Conservation (phyloP, 2,888 invertebrate genomes). For the Sarcophaga caerulescens region DNA sequence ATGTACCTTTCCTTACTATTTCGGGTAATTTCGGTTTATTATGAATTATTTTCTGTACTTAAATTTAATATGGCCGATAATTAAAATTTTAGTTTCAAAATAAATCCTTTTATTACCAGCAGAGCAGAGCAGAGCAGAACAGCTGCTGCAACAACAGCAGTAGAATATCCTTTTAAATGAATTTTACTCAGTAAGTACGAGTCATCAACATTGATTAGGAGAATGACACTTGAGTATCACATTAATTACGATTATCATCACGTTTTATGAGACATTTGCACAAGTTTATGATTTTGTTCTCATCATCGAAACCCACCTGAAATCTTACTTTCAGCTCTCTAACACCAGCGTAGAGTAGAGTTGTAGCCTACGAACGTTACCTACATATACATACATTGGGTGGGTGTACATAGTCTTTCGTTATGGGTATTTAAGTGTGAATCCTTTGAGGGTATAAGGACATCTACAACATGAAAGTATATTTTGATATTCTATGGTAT, state of each 20-base stretch:
- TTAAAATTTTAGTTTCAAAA: conserved; percentile 50
- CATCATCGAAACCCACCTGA: conserved; percentile 45
- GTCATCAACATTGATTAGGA: conserved; percentile 67
- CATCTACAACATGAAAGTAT: not conserved
- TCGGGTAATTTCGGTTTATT: not conserved
- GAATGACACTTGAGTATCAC: conserved; percentile 70
- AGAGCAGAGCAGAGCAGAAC: not conserved
- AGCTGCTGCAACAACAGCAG: not conserved
- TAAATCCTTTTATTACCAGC: conserved; percentile 48
- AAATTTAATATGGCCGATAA: conserved; percentile 28
- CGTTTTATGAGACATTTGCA: conserved; percentile 81
- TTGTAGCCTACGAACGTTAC: not conserved
- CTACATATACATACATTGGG: conserved; percentile 14
- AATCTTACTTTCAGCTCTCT: not conserved
- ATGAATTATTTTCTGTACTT: conserved; percentile 8
- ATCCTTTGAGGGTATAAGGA: not conserved
- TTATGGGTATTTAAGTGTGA: conserved; percentile 36
- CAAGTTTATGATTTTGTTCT: conserved; percentile 78
- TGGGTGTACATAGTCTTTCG: conserved; percentile 44
- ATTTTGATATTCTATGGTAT: conserved; percentile 53
- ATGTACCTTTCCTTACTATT: no score
- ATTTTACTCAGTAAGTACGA: conserved; percentile 50
- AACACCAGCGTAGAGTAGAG: not conserved
- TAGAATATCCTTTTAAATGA: conserved; percentile 28
- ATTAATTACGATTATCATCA: conserved; percentile 82